These are phyloP conservation scores for Hirtodrosophila histrioides DNA, from an alignment of 2,888 invertebrate species.

Conservation along the genomic window DNA sequence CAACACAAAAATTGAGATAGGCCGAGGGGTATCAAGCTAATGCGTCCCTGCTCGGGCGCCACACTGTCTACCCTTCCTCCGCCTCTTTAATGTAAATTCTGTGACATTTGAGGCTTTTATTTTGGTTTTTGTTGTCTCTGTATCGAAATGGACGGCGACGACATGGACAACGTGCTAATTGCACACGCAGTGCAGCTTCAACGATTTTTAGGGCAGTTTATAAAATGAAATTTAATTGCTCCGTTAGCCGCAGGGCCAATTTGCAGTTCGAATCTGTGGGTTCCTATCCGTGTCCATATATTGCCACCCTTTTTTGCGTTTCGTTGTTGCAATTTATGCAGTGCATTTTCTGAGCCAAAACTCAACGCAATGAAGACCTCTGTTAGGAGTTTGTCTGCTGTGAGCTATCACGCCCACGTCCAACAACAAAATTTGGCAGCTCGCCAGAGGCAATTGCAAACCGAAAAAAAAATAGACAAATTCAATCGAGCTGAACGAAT, in stretches of 20 bases:
- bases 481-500: conserved; percentile 24
- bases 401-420: conserved; percentile 40
- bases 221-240: conserved; percentile 76
- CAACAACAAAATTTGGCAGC: conserved; percentile 70
- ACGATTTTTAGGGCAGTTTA: conserved; percentile 56
- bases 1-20: conserved; percentile 7
- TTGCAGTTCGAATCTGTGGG: conserved; percentile 42
- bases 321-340: conserved; percentile 54
- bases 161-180: conserved; percentile 61
- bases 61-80: conserved; percentile 16
- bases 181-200: conserved; percentile 49
- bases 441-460: conserved; percentile 51
- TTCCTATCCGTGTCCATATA: neutral
- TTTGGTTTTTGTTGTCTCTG: conserved; percentile 9
- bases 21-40: conserved; percentile 28
- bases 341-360: conserved; percentile 20
- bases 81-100: conserved; percentile 37
- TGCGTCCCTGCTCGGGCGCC: conserved; percentile 29
- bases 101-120: conserved; percentile 32
- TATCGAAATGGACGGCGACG: neutral
- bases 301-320: neutral
- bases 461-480: conserved; percentile 16
- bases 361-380: conserved; percentile 41
- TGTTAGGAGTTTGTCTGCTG: conserved; percentile 22
- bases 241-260: conserved; percentile 59